phyloP scores from a whole-genome alignment of 2,888 invertebrate genomes.

The Leptinotarsa haldemani region DNA sequence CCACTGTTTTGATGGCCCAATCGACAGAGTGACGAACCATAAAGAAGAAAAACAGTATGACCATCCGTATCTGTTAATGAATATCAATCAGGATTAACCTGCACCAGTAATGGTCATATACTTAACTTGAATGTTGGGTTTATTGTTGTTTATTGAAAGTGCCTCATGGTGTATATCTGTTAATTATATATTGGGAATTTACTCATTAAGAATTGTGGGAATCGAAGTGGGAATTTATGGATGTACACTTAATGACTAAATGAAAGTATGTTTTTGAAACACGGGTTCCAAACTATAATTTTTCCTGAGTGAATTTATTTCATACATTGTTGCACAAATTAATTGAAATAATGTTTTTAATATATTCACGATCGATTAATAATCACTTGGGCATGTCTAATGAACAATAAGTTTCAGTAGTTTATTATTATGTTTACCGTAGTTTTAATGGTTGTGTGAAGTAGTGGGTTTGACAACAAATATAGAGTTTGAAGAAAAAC shows the following conservation, averaged over 20 bases:
- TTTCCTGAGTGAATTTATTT: neutral
- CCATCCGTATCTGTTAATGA: conserved; percentile 42
- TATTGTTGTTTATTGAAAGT: conserved; percentile 45
- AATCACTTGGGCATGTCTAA: neutral
- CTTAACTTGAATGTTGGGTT: conserved; percentile 43
- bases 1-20: neutral
- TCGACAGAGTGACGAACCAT: conserved; percentile 41
- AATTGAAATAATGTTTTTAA: neutral
- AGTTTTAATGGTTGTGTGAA: neutral
- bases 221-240: neutral
- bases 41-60: conserved; percentile 40
- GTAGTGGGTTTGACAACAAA: conserved; percentile 7
- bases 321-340: neutral
- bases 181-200: conserved; percentile 33
- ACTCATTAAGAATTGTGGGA: neutral
- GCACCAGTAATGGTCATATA: conserved; percentile 44
- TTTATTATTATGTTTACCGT: conserved; percentile 4
- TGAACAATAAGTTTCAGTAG: neutral
- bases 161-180: conserved; percentile 35
- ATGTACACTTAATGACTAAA: neutral
- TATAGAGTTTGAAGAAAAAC: neutral
- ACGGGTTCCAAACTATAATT: neutral
- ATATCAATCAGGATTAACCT: conserved; percentile 47
- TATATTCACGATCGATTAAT: neutral
- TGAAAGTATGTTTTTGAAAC: neutral